phyloP scores from a whole-genome alignment of 2,113 vertebrate species.

The Chlorodrepanis virens region DNA sequence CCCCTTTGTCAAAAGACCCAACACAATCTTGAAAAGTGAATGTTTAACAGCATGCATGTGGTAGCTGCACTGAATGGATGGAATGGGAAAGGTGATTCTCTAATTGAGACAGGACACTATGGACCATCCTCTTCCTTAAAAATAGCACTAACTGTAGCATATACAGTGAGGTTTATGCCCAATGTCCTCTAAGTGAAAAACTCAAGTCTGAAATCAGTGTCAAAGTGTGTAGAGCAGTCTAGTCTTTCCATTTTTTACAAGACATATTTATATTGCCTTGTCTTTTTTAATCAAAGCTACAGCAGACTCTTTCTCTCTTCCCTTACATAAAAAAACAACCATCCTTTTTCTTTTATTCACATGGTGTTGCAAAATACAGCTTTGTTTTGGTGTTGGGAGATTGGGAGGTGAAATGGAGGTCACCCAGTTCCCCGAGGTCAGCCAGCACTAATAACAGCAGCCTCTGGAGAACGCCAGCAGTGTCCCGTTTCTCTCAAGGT shows the following conservation, averaged over 20 bases:
- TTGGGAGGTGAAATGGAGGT: constrained; percentile 48
- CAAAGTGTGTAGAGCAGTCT: background rate
- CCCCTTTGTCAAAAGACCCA: background rate
- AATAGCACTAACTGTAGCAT: background rate
- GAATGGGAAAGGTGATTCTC: background rate
- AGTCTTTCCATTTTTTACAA: background rate
- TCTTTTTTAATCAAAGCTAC: background rate
- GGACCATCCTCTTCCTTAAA: background rate
- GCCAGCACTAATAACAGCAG: constrained; percentile 36
- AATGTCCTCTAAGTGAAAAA: background rate
- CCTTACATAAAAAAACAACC: background rate
- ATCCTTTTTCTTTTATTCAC: background rate
- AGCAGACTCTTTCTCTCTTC: background rate
- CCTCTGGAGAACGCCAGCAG: background rate
- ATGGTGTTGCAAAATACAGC: background rate
- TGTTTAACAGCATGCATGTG: background rate
- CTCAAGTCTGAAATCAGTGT: background rate
- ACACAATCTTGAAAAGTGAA: background rate
- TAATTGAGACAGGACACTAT: background rate
- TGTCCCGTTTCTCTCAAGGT: constrained; percentile 36
- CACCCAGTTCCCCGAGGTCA: background rate
- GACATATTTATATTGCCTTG: background rate
- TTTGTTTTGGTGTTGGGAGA: constrained; percentile 6
- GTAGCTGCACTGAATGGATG: background rate
- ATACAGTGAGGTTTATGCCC: background rate